A percentile compares a stretch with the other conserved stretches of the same genome.
phyloP scores from a whole-genome alignment of 2,888 invertebrate genomes.

The Euphydryas editha region DNA sequence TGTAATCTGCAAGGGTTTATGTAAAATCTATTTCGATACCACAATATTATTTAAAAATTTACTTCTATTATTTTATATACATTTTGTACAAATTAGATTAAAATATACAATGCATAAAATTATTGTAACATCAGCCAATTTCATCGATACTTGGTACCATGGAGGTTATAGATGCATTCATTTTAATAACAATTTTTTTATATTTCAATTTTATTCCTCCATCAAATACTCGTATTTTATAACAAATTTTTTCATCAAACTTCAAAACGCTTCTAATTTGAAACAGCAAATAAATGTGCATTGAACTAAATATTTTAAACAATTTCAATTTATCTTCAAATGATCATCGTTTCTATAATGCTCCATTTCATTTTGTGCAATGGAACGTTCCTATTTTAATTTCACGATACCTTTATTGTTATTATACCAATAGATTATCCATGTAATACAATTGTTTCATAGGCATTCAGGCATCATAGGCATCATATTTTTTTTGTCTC shows the following conservation, averaged over 20 bases:
- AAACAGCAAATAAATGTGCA: conserved; percentile 5
- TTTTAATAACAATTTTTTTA: conserved; percentile 9
- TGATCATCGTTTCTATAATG: neutral
- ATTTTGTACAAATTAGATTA: conserved; percentile 12
- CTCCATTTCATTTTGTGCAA: neutral
- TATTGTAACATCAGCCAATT: conserved; percentile 10
- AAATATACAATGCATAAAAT: neutral
- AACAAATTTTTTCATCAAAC: neutral
- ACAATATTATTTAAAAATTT: neutral
- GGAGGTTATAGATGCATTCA: neutral
- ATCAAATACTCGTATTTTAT: neutral
- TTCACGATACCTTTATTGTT: neutral
- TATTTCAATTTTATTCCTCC: conserved; percentile 4
- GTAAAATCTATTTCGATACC: neutral
- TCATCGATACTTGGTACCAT: conserved; percentile 1
- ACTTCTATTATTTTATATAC: neutral
- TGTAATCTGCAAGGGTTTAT: neutral
- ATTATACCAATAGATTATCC: neutral
- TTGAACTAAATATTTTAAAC: neutral
- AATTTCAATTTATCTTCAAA: neutral
- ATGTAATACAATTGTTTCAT: neutral
- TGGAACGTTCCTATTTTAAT: neutral
- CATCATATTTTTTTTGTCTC: no score
- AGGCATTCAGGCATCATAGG: no score
- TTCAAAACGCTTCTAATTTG: conserved; percentile 2